Conservation (phyloP, 2,888 invertebrate species). For the Papilio gigon region DNA sequence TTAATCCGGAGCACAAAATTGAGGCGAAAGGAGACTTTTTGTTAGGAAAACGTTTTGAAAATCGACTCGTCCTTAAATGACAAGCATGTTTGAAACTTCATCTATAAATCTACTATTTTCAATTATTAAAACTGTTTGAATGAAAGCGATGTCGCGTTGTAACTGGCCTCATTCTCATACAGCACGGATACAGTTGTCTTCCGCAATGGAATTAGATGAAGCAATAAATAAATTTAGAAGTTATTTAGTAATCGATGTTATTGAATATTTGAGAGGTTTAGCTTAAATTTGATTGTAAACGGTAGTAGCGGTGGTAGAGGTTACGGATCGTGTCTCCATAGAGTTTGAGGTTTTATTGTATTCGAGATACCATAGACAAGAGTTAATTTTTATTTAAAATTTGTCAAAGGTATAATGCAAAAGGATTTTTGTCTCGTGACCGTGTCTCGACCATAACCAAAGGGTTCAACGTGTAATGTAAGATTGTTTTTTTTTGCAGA, state of each 20-base stretch:
- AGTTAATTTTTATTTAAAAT: slow-evolving; percentile 13
- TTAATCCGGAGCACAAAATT: too few species aligned
- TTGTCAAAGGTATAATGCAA: not conserved
- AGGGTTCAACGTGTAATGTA: slow-evolving; percentile 27
- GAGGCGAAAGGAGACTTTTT: too few species aligned
- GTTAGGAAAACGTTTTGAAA: too few species aligned
- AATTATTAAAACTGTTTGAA: slow-evolving; percentile 1
- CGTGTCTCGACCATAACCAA: slow-evolving; percentile 27
- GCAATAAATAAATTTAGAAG: slow-evolving; percentile 54
- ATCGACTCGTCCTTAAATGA: too few species aligned
- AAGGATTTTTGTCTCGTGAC: slow-evolving; percentile 6
- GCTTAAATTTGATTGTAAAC: slow-evolving; percentile 31
- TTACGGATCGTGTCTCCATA: not conserved
- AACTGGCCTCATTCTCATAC: slow-evolving; percentile 18
- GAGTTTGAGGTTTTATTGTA: slow-evolving; percentile 15
- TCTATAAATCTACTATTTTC: too few species aligned
- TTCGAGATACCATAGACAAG: slow-evolving; percentile 24
- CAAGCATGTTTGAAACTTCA: too few species aligned
- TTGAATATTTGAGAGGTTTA: slow-evolving; percentile 38
- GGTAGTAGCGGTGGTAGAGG: slow-evolving; percentile 9
- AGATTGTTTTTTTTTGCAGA: slow-evolving; percentile 30
- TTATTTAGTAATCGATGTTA: slow-evolving; percentile 41
- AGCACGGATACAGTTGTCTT: slow-evolving; percentile 60
- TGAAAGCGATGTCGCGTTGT: not conserved
- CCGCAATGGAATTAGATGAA: slow-evolving; percentile 66